A percentile compares a stretch with the other conserved stretches of the same genome.
phyloP scores from a whole-genome alignment of 37 sponge, comb jelly and placozoan species.

The Oscarella lobularis region DNA sequence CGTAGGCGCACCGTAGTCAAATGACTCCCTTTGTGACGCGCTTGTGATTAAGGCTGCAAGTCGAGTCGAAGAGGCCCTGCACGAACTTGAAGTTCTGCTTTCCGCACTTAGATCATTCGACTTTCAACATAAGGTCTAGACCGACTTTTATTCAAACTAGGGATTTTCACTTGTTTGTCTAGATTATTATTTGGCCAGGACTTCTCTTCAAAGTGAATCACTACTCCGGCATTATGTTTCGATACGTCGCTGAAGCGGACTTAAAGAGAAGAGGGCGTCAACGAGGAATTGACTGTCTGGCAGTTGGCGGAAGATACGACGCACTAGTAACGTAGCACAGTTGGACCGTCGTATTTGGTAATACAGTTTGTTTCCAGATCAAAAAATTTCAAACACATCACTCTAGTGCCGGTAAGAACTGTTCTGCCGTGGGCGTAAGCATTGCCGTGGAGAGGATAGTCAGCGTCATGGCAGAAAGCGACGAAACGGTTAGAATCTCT shows the following conservation, averaged over 20 bases:
- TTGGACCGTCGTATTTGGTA: too few species aligned
- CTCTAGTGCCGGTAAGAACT: not conserved
- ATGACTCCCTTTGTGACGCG: too few species aligned
- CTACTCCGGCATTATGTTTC: constrained; percentile 63
- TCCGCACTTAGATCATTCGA: too few species aligned
- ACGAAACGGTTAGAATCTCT: not conserved
- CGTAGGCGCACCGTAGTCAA: too few species aligned
- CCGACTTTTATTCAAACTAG: too few species aligned
- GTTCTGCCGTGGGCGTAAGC: constrained; percentile 9
- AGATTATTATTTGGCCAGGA: constrained; percentile 42
- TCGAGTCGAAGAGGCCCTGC: too few species aligned
- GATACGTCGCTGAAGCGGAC: constrained; percentile 9
- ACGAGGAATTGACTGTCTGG: constrained; percentile 15
- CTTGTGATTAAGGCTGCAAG: too few species aligned
- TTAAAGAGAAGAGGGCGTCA: constrained; percentile 6
- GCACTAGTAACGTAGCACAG: not conserved
- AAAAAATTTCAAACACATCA: not conserved
- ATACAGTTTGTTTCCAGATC: too few species aligned
- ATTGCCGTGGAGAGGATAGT: constrained; percentile 1
- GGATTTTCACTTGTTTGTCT: not conserved
- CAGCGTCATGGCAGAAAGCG: not conserved
- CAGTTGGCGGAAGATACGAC: constrained; percentile 48
- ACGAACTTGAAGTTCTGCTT: too few species aligned
- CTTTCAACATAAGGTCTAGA: too few species aligned
- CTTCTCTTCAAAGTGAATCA: constrained; percentile 13